Conservation (phyloP, 2,113 vertebrate species). For the Myanophis thanlyinensis region DNA sequence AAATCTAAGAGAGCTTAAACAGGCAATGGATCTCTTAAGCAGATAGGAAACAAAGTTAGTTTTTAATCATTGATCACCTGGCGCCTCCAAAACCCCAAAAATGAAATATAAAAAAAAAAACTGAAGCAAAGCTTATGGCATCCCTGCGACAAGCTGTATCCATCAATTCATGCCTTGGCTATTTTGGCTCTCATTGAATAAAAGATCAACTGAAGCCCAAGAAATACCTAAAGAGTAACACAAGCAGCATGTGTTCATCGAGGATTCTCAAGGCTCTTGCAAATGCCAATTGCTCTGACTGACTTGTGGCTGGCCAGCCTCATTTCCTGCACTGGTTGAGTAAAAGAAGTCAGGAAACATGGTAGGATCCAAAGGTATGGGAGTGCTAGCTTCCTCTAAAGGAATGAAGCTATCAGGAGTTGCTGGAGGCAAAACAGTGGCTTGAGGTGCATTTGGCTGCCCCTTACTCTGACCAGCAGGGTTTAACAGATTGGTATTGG, state of each 20-base stretch:
- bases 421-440: constrained; percentile 5
- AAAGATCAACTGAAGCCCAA: constrained; percentile 31
- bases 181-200: constrained; percentile 20
- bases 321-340: constrained; percentile 3
- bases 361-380: constrained; percentile 10
- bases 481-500: constrained; percentile 35
- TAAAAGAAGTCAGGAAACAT: constrained; percentile 21
- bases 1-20: constrained; percentile 2
- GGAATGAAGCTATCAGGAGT: constrained; percentile 33
- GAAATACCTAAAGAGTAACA: background rate
- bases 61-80: constrained; percentile 19
- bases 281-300: constrained; percentile 38
- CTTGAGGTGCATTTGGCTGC: constrained; percentile 12
- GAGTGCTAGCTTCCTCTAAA: constrained; percentile 26
- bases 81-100: constrained; percentile 10
- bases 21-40: background rate
- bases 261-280: constrained; percentile 38
- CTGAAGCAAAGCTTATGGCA: constrained; percentile 24
- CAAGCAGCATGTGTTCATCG: background rate
- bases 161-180: constrained; percentile 39
- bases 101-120: constrained; percentile 30
- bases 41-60: constrained; percentile 9
- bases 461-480: constrained; percentile 34
- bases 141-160: constrained; percentile 40
- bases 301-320: constrained; percentile 26